Evolutionary conservation across 1,140 invertebrate species (phyloP).

Genomic region (Antheraea pernyi): DNA sequence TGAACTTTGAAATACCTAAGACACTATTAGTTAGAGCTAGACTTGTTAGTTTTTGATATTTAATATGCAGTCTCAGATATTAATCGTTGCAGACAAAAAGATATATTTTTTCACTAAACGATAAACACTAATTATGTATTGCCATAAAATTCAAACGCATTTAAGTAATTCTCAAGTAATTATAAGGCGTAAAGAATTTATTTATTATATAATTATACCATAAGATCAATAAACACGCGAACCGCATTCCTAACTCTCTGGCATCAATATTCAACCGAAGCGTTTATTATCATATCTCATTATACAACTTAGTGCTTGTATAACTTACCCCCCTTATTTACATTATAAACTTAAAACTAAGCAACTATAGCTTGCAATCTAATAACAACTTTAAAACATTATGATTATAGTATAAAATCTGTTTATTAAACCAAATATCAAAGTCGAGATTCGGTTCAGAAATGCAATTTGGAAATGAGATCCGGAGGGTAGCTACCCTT

Average conservation of each 20-base stretch:
- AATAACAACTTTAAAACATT: slow-evolving; percentile 27
- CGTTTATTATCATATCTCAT: slow-evolving; percentile 79
- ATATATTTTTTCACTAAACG: too few species aligned
- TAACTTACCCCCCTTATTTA: slow-evolving; percentile 65
- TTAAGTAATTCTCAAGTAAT: too few species aligned
- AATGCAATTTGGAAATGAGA: slow-evolving; percentile 79
- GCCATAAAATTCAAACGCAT: not conserved
- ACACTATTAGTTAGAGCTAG: too few species aligned
- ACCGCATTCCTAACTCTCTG: slow-evolving; percentile 68
- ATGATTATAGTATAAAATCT: slow-evolving; percentile 41
- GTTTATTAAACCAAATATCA: slow-evolving; percentile 44
- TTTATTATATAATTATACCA: slow-evolving; percentile 6
- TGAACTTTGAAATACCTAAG: too few species aligned
- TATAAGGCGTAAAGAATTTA: too few species aligned
- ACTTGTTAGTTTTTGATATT: too few species aligned
- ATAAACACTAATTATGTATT: too few species aligned
- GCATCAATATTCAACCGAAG: slow-evolving; percentile 75
- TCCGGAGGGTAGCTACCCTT: slow-evolving; percentile 73
- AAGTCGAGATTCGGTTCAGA: slow-evolving; percentile 73
- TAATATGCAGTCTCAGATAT: too few species aligned
- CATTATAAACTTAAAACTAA: slow-evolving; percentile 63
- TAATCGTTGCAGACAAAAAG: too few species aligned
- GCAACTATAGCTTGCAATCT: slow-evolving; percentile 32
- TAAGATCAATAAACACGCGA: slow-evolving; percentile 48
- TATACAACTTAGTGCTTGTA: slow-evolving; percentile 77